Evolutionary conservation across 2,113 vertebrate species (phyloP), one percentile per base, ranked within the genome.

Genomic region (Pristiophorus japonicus): DNA sequence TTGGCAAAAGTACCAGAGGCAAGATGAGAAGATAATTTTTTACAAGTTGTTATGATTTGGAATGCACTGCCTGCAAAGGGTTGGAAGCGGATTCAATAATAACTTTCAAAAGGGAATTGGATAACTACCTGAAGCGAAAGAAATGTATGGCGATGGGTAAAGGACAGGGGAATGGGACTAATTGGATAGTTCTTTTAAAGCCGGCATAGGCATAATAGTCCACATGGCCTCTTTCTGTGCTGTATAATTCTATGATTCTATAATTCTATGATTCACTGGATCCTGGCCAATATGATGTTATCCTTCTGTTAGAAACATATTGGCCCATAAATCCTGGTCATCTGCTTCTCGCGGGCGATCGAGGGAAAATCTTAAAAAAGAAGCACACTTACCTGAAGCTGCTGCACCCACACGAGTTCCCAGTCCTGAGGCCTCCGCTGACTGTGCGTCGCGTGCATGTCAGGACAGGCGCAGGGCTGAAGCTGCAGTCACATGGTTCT

Each of bases 181-280:
- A 63, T 63, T 91, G 18, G 30, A 7, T 18, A 63, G 88, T 1
- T 91, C 5, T 34, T 63, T 91, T 30, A 62, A 81, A 81, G 75
- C 27, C n/a, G 34, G 30, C 88, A 55, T 47, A 34, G 10, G 27
- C 24, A 91, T 14, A 63, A 4, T 18, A 0, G 30, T 91, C 30
- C 55, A 62, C 5, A 91, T 38, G 34, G 55, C 16, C 59, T 91
- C 45, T 5, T 87, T 59, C 88, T 91, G 55, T 34, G 22, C 85
- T 88, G 51, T 47, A 55, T 51, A 30, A 51, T n/a, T 62, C 88
- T 91, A 18, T 91, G 55, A 91, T 91, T 38, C 34, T 18, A n/a
- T 91, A 18, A 91, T 91, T 63, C 88, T 91, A n/a, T 91, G 30
- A 91, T 22, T 63, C n/a, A 63, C 63, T 92, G 55, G 62, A 59